These are phyloP conservation scores for Nymphalis urticae DNA, from an alignment of 2,888 invertebrate species.

Conservation along the genomic window DNA sequence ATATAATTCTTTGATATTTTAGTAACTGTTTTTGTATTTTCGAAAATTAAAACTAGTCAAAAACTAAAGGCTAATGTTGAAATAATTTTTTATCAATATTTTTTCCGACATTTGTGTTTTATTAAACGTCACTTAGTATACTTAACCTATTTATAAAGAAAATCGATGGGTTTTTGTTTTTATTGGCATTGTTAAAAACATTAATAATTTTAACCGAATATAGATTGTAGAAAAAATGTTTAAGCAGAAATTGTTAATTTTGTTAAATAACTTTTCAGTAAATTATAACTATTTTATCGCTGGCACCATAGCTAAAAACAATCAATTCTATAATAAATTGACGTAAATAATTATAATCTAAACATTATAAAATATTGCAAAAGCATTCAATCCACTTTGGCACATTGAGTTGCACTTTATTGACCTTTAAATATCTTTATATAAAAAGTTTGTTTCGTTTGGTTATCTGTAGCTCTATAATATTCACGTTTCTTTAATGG, in stretches of 20 bases:
- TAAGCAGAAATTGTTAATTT: not conserved
- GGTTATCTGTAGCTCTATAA: too few species aligned
- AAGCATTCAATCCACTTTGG: constrained; percentile 65
- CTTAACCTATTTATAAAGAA: constrained; percentile 34
- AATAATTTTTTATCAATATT: not conserved
- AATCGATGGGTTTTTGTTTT: constrained; percentile 42
- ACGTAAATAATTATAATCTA: constrained; percentile 38
- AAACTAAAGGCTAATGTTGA: not conserved
- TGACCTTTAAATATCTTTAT: constrained; percentile 15
- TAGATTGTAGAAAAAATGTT: constrained; percentile 30
- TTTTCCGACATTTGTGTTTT: not conserved
- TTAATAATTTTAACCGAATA: not conserved
- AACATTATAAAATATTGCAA: constrained; percentile 52
- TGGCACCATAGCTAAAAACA: constrained; percentile 7
- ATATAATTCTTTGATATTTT: not conserved
- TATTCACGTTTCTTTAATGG: too few species aligned
- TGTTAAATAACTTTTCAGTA: too few species aligned
- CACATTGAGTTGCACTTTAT: constrained; percentile 55
- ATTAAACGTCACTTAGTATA: constrained; percentile 19
- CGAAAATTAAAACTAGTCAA: constrained; percentile 11
- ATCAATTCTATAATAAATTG: constrained; percentile 24
- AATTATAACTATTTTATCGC: not conserved
- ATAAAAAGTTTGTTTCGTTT: not conserved
- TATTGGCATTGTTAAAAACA: constrained; percentile 27
- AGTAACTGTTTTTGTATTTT: constrained; percentile 1